Conservation (phyloP, 2,797 vertebrate genomes). For the Phyllotis vaccarum region DNA sequence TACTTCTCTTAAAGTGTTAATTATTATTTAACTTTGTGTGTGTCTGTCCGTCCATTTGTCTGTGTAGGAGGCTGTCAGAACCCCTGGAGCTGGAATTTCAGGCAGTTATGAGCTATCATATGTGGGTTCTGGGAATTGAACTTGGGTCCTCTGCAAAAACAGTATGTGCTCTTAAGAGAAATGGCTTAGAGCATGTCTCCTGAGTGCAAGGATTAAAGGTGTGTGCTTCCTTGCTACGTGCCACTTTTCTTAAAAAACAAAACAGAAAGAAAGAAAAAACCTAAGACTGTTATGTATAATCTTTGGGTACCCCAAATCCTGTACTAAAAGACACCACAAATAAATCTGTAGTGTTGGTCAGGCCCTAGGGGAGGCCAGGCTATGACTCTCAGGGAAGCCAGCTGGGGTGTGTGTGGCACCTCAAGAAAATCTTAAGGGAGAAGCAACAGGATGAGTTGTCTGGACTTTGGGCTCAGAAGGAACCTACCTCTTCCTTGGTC, state of each 20-base stretch:
- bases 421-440: not conserved
- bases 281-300: slow-evolving; percentile 19
- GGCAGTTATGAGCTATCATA: not conserved
- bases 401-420: not conserved
- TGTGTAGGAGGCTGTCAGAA: not conserved
- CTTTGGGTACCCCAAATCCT: slow-evolving; percentile 39
- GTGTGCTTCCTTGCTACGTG: not conserved
- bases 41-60: not conserved
- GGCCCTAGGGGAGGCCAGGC: not conserved
- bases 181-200: too few relatives aligned
- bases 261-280: not conserved
- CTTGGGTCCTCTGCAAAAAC: not conserved
- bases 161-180: not conserved
- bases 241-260: not conserved
- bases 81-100: not conserved
- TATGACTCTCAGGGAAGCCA: not conserved
- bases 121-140: not conserved
- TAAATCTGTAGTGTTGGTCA: not conserved
- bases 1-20: not conserved
- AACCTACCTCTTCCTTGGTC: not conserved
- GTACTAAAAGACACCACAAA: slow-evolving; percentile 4
- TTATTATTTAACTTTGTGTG: not conserved
- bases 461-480: too few relatives aligned
- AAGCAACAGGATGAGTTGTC: not conserved
- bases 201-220: not conserved